Evolutionary conservation across 1,140 invertebrate genomes (phyloP).

Genomic region (Cotesia vestalis): DNA sequence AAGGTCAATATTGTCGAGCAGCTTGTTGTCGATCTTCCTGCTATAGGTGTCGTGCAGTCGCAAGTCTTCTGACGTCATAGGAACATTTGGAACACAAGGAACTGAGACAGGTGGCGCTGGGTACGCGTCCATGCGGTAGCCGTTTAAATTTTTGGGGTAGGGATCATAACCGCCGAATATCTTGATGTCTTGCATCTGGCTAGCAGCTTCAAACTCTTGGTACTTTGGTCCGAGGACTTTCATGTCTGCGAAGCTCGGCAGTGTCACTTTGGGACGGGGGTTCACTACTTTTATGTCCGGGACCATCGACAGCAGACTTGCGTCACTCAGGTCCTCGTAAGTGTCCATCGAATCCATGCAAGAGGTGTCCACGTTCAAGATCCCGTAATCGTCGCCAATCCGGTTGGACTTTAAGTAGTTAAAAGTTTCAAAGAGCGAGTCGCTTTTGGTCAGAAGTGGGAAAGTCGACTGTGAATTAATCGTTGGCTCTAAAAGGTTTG

Average conservation of each 20-base stretch:
- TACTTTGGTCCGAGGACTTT: conserved; percentile 52
- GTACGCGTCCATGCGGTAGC: conserved; percentile 23
- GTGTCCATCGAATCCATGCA: conserved; percentile 37
- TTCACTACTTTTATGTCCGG: conserved; percentile 9
- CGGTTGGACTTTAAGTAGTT: conserved; percentile 48
- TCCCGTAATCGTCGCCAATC: conserved; percentile 48
- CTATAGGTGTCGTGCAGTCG: conserved; percentile 51
- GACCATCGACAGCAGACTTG: conserved; percentile 17
- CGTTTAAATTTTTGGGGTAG: conserved; percentile 44
- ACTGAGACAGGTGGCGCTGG: too few relatives aligned
- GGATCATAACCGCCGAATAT: conserved; percentile 52
- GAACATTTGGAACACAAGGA: too few relatives aligned
- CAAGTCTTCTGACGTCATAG: conserved; percentile 28
- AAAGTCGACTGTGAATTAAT: conserved; percentile 41
- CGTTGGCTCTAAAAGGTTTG: conserved; percentile 43
- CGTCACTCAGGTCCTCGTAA: conserved; percentile 47
- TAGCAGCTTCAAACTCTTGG: conserved; percentile 38
- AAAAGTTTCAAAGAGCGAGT: conserved; percentile 45
- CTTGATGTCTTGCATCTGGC: conserved; percentile 51
- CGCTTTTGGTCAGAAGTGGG: conserved; percentile 42
- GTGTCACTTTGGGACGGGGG: neutral
- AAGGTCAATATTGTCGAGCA: conserved; percentile 38
- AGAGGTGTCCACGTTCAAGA: conserved; percentile 45
- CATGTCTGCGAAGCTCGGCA: conserved; percentile 43
- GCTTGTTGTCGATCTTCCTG: conserved; percentile 40